Evolutionary conservation across 2,113 vertebrate species (phyloP), one percentile per base, ranked within the genome.

Genomic region (Lontra canadensis): DNA sequence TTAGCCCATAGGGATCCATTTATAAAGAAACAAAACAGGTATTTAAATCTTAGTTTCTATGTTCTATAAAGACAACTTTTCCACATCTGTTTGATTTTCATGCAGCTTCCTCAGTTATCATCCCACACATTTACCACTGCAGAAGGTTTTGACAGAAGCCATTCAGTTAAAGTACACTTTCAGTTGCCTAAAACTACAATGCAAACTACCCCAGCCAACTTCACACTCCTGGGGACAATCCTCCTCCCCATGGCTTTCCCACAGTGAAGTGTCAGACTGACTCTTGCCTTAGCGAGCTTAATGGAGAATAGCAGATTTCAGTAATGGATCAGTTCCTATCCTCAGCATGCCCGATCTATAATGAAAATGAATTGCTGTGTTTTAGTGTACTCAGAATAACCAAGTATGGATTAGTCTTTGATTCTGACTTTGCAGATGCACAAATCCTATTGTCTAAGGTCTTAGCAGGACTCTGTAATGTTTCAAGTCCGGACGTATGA

Each of bases 381-480:
- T 98, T 98, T 98, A 98, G 88, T 81, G 95, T 95, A 97, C 96
- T 98, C 97, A 98, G 88, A 98, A 98, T 98, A 98, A 98, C 94
- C 59, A 97, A 98, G 73, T 98, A 98, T 97, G 91, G 97, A 98
- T 99, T 98, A 97, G 97, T 88, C 97, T 98, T 98, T 98, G 96
- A 98, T 98, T 99, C 98, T 90, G 93, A 96, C 92, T 98, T 98
- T 98, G 97, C 97, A 97, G 93, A 97, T 90, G 85, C 84, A 96
- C 7, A 59, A 97, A 97, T 98, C 84, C 95, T 98, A 90, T 97
- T 94, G 91, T 98, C 93, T 91, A 92, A 96, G 93, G 92, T 92
- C 95, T 98, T 97, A 97, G 87, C 31, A 97, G 88, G 96, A 97
- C 96, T 96, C 65, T 0, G 0, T 82, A 98, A 98, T 52, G 61